Base-by-base conservation (phyloP, 2,888 invertebrate genomes). In the Plagodis dolabraria region DNA sequence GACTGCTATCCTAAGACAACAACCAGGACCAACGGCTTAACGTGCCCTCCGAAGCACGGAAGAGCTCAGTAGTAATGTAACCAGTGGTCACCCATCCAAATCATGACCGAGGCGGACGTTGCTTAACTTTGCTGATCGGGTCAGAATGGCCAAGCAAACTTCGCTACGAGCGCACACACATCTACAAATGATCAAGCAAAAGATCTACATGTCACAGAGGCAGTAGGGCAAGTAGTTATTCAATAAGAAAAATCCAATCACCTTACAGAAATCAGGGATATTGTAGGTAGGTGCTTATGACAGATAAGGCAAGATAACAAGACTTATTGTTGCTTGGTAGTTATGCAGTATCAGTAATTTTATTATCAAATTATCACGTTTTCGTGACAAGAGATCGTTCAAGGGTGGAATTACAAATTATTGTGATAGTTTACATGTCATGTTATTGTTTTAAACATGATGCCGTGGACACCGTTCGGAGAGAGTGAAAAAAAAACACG, bases 351-450 rank as follows among this genome's bases (percentile, higher is more conserved):
- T 56, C 56, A 55, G 47, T 47, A 48, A 62, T 57, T 50, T 47
- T 54, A 54, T 62, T 61, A 62, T 40, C 6, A 36, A 51, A 12
- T 59, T 63, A 63, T 63, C 59, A 36, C 38, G 50, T 47, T 59
- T 63, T 63, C 59, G 63, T 59, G 47, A 22, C 22, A 22, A 52
- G 54, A 62, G 55, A 58, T 63, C 53, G 45, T 45, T 47, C 53
- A 47, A 63, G 50, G 56, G 47, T 53, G 59, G 50, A 45, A n/a
- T 45, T 50, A 55, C 43, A 45, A 43, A 55, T 45, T 11, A 53
- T 45, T 53, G 22, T 49, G 38, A 42, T 51, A 38, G 43, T 12
- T 6, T 9, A 9, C 48, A 10, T 38, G 46, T 22, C 38, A 36
- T 40, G 10, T 48, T 43, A 43, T 53, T 44, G 51, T 53, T 8